phyloP scores from a whole-genome alignment of 2,797 vertebrate genomes.

The Mastacembelus armatus region DNA sequence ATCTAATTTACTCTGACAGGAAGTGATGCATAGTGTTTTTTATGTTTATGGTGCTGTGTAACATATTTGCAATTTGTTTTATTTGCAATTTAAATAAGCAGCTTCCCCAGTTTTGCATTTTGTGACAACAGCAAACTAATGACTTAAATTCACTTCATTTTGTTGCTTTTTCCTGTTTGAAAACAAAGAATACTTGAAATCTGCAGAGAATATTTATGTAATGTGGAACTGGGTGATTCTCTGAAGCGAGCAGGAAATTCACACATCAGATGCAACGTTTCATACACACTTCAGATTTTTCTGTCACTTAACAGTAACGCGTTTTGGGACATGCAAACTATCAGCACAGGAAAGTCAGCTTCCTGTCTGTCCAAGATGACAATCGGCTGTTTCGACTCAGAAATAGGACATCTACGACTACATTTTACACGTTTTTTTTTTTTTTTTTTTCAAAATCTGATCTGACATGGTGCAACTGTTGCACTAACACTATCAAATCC shows the following conservation, averaged over 20 bases:
- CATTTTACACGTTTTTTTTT: not conserved
- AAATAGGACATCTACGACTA: not conserved
- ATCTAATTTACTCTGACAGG: too few species aligned
- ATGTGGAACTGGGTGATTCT: not conserved
- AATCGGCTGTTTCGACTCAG: not conserved
- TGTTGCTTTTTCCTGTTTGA: not conserved
- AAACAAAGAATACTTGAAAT: not conserved
- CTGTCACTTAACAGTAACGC: not conserved
- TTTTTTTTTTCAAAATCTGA: conserved; percentile 1
- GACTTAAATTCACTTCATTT: too few species aligned
- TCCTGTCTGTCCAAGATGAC: conserved; percentile 19
- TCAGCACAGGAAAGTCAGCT: conserved; percentile 16
- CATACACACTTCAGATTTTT: not conserved
- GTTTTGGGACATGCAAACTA: not conserved
- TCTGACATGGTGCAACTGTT: not conserved
- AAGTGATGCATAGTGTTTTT: too few species aligned
- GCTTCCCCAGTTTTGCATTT: too few species aligned
- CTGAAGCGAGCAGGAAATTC: not conserved
- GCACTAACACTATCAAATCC: too few species aligned
- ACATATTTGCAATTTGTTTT: not conserved
- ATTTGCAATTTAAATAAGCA: too few species aligned
- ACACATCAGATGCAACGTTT: not conserved
- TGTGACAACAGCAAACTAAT: not conserved
- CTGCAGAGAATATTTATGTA: not conserved
- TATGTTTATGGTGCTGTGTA: not conserved